Evolutionary conservation across 2,113 vertebrate species (phyloP).

Genomic region (Jacana jacana): DNA sequence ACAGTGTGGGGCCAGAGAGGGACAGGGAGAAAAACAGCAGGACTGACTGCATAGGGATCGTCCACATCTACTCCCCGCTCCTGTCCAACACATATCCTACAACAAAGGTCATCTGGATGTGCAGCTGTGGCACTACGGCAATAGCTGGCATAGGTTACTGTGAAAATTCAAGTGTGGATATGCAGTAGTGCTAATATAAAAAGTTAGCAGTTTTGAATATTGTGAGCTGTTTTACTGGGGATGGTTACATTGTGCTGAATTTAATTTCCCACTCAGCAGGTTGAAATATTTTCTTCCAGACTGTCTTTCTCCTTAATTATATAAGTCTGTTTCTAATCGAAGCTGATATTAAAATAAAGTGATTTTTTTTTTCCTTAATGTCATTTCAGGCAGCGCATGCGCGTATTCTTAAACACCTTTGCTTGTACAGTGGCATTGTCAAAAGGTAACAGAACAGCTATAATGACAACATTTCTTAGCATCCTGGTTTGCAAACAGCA

Average conservation of each 20-base stretch:
- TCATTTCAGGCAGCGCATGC: not conserved
- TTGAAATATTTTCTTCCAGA: constrained; percentile 27
- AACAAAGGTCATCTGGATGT: not conserved
- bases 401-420: not conserved
- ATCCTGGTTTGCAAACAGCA: not conserved
- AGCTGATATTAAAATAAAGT: not conserved
- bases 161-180: not conserved
- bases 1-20: not conserved
- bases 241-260: constrained; percentile 4
- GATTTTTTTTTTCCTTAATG: not conserved
- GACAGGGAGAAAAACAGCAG: not conserved
- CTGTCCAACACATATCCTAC: not conserved
- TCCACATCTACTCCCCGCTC: not conserved
- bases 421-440: not conserved
- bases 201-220: not conserved
- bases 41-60: not conserved
- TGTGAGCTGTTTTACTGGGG: not conserved
- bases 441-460: not conserved
- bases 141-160: not conserved
- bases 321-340: not conserved
- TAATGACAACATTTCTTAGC: not conserved
- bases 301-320: not conserved
- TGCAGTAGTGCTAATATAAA: not conserved
- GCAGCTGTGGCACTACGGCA: not conserved
- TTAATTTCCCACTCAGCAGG: constrained; percentile 43